Base-by-base conservation (phyloP, 2,888 invertebrate genomes). In the Kryphioiulus occultus region DNA sequence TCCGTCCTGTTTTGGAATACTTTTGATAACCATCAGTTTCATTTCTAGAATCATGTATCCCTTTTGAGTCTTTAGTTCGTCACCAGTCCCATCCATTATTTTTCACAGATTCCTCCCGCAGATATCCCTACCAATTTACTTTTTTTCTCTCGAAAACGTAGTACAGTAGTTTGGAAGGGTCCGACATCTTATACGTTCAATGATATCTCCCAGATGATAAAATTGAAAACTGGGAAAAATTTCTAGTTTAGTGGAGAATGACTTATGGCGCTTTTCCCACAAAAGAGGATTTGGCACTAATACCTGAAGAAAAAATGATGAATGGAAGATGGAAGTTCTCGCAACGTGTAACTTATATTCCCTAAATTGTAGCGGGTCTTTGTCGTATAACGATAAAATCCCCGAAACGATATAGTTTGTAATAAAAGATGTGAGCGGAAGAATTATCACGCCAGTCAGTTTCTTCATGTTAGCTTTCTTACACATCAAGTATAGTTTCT, bases 251-350 rank as follows among this genome's bases (percentile, higher is more conserved):
- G 68, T 26, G 22, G 68, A 22, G 68, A 68, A 68, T 68, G 68
- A 68, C 22, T 68, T 68, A 68, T 68, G 68, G 68, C 68, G 26
- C 68, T 2, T 26, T 68, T 68, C 68, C 19, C 68, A 35, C 68
- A 68, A 68, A 59, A 68, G 68, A 68, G 68, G 68, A 68, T 68
- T 68, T 68, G 68, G 68, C 68, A 26, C 68, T 68, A 68, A 68
- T 68, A 68, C 68, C 68, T 68, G 68, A 26, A 68, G 68, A 68
- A 68, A 68, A 68, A 68, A 68, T 68, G 68, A 68, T 22, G 68
- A 68, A 68, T 68, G 12, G 68, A 7, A 4, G n/a, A n/a, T n/a
- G n/a, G n/a, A n/a, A n/a, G 22, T 22, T 22, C 22, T 10, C 22
- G 26, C n/a, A 26, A 22, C 12, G 35, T 7, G 22, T 5, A 26